phyloP scores from a whole-genome alignment of 2,113 vertebrate genomes.

The Podarcis muralis region DNA sequence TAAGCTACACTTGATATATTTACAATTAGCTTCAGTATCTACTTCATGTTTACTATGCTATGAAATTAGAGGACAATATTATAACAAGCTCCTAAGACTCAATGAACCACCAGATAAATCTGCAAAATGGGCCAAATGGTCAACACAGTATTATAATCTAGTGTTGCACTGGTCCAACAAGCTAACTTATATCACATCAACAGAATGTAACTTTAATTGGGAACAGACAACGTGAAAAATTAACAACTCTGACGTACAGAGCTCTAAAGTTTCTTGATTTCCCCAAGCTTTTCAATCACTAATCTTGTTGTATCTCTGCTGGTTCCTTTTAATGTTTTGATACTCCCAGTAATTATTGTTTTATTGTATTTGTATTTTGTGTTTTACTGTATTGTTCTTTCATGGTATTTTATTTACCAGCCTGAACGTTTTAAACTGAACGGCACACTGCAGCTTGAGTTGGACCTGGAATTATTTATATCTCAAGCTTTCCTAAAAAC shows the following conservation, averaged over 20 bases:
- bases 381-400: background rate
- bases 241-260: background rate
- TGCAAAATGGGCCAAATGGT: background rate
- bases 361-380: background rate
- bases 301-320: background rate
- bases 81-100: background rate
- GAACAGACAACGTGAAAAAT: background rate
- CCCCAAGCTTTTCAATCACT: background rate
- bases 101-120: background rate
- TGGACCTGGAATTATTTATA: background rate
- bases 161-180: background rate
- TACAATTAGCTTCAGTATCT: background rate
- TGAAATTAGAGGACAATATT: background rate
- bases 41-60: constrained; percentile 2
- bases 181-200: background rate
- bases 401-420: background rate
- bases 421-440: background rate
- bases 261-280: background rate
- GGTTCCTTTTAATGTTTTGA: background rate
- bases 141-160: background rate
- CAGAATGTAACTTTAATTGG: background rate
- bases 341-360: background rate
- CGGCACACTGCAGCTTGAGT: background rate
- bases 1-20: no score
- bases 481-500: background rate